Conservation (phyloP, 1,140 invertebrate species). For the Araneus ventricosus region DNA sequence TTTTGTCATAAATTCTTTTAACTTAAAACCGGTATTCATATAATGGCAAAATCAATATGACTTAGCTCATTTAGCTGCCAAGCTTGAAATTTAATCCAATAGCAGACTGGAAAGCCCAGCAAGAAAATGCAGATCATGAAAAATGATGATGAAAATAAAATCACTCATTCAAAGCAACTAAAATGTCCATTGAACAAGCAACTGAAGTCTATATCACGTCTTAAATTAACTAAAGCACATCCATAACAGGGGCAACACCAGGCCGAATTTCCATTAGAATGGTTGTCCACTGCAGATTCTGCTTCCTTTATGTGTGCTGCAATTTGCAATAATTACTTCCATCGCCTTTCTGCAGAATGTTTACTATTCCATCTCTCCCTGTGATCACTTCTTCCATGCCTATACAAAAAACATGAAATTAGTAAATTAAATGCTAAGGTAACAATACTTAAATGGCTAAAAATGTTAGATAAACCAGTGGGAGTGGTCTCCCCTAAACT, state of each 20-base stretch:
- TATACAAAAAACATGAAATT: constrained; percentile 65
- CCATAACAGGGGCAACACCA: too few species aligned
- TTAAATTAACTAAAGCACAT: neutral
- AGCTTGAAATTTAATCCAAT: too few species aligned
- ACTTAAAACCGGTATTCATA: too few species aligned
- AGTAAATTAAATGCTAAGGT: too few species aligned
- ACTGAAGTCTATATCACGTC: constrained; percentile 4
- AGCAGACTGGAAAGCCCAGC: neutral
- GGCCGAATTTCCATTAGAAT: neutral
- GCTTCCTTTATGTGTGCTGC: neutral
- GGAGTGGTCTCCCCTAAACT: too few species aligned
- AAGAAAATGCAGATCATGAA: neutral
- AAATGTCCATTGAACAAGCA: constrained; percentile 19
- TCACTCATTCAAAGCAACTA: neutral
- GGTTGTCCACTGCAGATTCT: neutral
- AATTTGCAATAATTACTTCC: neutral
- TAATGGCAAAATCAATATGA: too few species aligned
- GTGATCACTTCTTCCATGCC: constrained; percentile 60
- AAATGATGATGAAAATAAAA: constrained; percentile 10
- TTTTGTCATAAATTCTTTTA: too few species aligned
- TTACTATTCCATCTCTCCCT: constrained; percentile 14
- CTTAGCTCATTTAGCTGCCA: too few species aligned
- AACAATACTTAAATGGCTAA: too few species aligned
- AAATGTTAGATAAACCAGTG: too few species aligned
- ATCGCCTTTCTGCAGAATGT: neutral